A percentile compares a stretch with the other conserved stretches of the same genome.
Conservation (phyloP, 1,140 invertebrate species). For the Drosophila jambulina region DNA sequence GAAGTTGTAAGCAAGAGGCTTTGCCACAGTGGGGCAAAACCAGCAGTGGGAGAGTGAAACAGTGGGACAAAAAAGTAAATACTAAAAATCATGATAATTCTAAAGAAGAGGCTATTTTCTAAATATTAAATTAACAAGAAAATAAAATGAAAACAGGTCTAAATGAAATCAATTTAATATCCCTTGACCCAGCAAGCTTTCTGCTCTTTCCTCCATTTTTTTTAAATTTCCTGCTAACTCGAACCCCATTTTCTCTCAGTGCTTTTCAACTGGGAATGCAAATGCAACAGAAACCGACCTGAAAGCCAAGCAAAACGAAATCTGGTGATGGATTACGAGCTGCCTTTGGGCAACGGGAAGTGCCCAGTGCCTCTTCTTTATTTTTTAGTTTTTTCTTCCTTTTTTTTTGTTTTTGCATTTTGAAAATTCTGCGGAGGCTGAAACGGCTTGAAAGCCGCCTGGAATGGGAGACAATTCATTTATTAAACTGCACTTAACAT, state of each 20-base stretch:
- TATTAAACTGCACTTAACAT: conserved; percentile 85
- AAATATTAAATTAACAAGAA: background rate
- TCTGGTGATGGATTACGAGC: conserved; percentile 65
- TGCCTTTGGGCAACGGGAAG: conserved; percentile 58
- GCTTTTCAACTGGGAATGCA: conserved; percentile 47
- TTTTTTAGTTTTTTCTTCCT: background rate
- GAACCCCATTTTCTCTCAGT: background rate
- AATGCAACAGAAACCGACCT: conserved; percentile 58
- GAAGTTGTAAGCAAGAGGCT: conserved; percentile 80
- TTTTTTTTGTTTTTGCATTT: conserved; percentile 16
- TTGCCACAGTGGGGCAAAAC: conserved; percentile 36
- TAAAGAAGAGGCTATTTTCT: background rate
- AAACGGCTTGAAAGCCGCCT: background rate
- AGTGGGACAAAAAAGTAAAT: conserved; percentile 33
- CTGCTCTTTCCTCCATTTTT: background rate
- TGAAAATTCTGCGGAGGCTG: conserved; percentile 24
- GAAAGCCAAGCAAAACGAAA: conserved; percentile 41
- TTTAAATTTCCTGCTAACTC: background rate
- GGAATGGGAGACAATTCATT: conserved; percentile 76
- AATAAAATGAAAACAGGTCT: background rate
- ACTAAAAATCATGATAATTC: background rate
- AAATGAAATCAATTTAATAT: too few species aligned
- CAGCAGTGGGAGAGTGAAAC: conserved; percentile 9
- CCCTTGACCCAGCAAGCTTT: too few species aligned
- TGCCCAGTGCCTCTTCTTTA: conserved; percentile 11